Evolutionary conservation across 2,888 invertebrate genomes (phyloP), one percentile per base, ranked within the genome.

Genomic region (Cryptocheilus praepositus): DNA sequence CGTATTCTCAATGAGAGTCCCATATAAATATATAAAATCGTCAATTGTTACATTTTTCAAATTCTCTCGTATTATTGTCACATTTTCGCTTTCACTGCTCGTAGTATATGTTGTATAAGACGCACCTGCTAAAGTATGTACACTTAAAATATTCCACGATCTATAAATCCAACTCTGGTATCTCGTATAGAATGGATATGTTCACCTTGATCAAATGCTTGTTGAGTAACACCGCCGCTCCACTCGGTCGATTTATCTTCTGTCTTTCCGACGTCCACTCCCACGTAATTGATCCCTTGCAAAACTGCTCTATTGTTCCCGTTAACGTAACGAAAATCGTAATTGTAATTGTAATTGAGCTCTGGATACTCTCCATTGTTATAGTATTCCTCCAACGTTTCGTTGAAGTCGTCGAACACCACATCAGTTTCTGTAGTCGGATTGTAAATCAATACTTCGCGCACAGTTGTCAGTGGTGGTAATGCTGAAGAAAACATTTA

Each of bases 281-380:
- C 16, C 4, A 49, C 49, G 49, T 49, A 49, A 18, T 49, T 49
- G 8, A 18, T 18, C 5, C 49, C n/a, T 49, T 49, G 49, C 18
- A 49, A 49, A 49, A 18, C 49, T 1, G 49, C 49, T 18, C 18
- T 18, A 8, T 49, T 18, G 49, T 49, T 16, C 36, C 36, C 36
- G 13, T 36, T 49, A 16, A 49, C 36, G 49, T 49, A 16, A 49
- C 49, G 16, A n/a, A 49, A 49, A 0, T 76, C 75, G 4, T 76
- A 72, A 55, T 36, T 36, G 36, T 80, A 75, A 0, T 76, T 70
- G 21, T 83, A 82, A 70, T 83, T 79, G 45, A 74, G 46, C 4
- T 77, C 76, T 2, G 79, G 73, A 61, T 81, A 73, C 43, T 82
- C 80, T 3, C 70, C 79, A 8, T 73, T 66, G 21, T 74, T 59